phyloP scores from a whole-genome alignment of 2,797 vertebrate species.

The Lepilemur septentrionalis region DNA sequence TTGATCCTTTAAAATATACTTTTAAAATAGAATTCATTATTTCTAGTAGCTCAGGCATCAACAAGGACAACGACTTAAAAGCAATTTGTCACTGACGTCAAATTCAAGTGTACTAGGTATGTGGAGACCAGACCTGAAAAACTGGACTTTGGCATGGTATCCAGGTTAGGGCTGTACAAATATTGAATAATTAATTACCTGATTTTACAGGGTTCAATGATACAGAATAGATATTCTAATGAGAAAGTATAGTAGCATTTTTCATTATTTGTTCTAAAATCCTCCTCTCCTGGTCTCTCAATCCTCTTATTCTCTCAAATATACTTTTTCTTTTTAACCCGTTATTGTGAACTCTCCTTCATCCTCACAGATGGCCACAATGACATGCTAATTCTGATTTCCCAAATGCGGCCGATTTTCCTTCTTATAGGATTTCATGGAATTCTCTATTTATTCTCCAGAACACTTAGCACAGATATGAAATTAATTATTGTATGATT shows the following conservation, averaged over 20 bases:
- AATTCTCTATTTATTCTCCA: not conserved
- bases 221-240: not conserved
- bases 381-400: not conserved
- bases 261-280: not conserved
- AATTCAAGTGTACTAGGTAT: not conserved
- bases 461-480: not conserved
- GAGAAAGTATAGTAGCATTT: not conserved
- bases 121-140: not conserved
- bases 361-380: not conserved
- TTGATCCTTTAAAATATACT: conserved; percentile 46
- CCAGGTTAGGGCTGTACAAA: not conserved
- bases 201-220: not conserved
- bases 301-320: not conserved
- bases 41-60: conserved; percentile 49
- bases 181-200: not conserved
- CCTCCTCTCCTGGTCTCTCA: not conserved
- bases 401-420: not conserved
- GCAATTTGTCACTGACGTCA: conserved; percentile 13
- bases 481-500: not conserved
- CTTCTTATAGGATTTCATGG: not conserved
- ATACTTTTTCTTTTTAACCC: not conserved
- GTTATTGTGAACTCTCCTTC: not conserved
- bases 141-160: not conserved
- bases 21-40: conserved; percentile 64
- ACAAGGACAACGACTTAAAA: conserved; percentile 6